These are phyloP conservation scores for Gallinago stenura DNA, from an alignment of 2,797 vertebrate genomes.

Conservation along the genomic window DNA sequence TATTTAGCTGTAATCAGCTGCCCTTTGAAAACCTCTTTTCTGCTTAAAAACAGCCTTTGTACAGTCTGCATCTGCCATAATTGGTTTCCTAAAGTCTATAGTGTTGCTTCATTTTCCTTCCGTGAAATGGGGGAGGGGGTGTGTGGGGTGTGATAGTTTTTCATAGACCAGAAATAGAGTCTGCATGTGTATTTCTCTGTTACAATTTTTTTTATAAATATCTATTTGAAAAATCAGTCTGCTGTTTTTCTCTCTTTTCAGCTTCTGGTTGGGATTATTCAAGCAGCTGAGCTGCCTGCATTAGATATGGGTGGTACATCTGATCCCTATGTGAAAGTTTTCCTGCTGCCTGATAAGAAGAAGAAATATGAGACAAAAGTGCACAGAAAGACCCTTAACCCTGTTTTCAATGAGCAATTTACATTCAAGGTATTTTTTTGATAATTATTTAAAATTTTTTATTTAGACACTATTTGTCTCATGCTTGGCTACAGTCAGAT, in stretches of 20 bases:
- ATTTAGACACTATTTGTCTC: not conserved
- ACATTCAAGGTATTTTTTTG: constrained; percentile 91
- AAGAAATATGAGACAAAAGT: constrained; percentile 99
- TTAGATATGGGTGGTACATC: constrained; percentile 99
- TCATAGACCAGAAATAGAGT: constrained; percentile 45
- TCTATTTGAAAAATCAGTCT: constrained; percentile 23
- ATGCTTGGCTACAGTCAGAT: not conserved
- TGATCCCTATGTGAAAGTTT: constrained; percentile 97
- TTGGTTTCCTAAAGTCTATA: constrained; percentile 69
- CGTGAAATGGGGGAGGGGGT: not conserved
- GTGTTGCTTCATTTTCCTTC: constrained; percentile 66
- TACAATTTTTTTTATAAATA: constrained; percentile 29
- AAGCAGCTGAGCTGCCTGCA: constrained; percentile 95
- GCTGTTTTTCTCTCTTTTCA: constrained; percentile 69
- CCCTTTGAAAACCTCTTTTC: constrained; percentile 78
- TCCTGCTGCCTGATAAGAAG: constrained; percentile 98
- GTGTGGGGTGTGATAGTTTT: not conserved
- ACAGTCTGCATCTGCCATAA: constrained; percentile 70
- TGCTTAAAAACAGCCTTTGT: constrained; percentile 73
- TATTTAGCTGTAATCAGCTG: constrained; percentile 81
- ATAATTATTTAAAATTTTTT: not conserved
- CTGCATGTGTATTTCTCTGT: constrained; percentile 17
- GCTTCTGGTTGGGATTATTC: constrained; percentile 98
- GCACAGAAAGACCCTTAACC: constrained; percentile 98
- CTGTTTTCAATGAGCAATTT: constrained; percentile 97